Evolutionary conservation across 2,113 vertebrate species (phyloP).

Genomic region (Mus pahari): DNA sequence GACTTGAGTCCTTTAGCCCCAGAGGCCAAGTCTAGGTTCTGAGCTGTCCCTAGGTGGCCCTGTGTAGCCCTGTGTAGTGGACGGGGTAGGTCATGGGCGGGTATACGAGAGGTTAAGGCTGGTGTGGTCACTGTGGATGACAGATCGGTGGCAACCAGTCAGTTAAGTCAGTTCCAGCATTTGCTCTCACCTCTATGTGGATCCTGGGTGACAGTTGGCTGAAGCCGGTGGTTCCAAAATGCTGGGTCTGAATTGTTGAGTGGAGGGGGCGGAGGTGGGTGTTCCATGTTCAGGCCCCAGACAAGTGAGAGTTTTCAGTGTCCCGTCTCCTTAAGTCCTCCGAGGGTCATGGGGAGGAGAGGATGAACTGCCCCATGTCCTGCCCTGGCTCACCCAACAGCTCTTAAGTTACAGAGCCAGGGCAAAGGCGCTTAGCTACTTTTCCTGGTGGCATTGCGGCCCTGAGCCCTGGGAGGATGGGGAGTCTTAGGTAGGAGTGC

Average conservation of each 20-base stretch:
- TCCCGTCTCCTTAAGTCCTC: not conserved
- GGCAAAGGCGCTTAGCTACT: not conserved
- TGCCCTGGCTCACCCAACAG: not conserved
- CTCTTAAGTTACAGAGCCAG: not conserved
- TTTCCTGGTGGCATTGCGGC: not conserved
- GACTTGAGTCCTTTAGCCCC: not conserved
- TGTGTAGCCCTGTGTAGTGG: fast-evolving
- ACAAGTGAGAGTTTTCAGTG: not conserved
- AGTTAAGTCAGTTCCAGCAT: not conserved
- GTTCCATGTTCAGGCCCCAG: not conserved
- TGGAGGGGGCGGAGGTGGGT: fast-evolving
- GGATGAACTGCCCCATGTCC: not conserved
- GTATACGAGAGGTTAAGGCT: not conserved
- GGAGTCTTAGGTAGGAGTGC: not conserved
- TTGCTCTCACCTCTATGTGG: not conserved
- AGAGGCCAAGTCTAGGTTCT: not conserved
- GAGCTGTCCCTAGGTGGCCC: not conserved
- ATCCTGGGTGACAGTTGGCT: not conserved
- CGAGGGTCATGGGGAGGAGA: not conserved
- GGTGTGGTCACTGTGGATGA: fast-evolving
- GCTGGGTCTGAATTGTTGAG: not conserved
- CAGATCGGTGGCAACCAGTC: not conserved
- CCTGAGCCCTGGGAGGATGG: not conserved
- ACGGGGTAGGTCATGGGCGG: not conserved
- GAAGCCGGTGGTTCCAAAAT: not conserved